Evolutionary conservation across 2,113 vertebrate species (phyloP).

Genomic region (Etia nguti): DNA sequence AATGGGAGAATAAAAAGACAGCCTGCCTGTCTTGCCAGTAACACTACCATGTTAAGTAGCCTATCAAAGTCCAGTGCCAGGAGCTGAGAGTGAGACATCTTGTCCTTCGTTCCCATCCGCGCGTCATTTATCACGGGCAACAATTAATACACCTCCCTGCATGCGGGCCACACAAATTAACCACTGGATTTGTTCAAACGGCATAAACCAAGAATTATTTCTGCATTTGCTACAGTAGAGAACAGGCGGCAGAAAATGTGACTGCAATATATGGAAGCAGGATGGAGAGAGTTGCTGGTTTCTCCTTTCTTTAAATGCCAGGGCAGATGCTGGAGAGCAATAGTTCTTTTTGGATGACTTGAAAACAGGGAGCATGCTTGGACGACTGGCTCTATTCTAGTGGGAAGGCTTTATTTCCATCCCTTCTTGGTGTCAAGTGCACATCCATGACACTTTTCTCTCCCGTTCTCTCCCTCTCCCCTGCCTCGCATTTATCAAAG

Average conservation of each 20-base stretch:
- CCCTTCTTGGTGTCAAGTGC: conserved; percentile 67
- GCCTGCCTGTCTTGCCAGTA: conserved; percentile 35
- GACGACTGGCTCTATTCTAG: conserved; percentile 53
- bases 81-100: conserved; percentile 40
- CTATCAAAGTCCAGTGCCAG: conserved; percentile 48
- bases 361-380: conserved; percentile 20
- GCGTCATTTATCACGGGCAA: conserved; percentile 42
- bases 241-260: not conserved
- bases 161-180: conserved; percentile 32
- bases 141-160: conserved; percentile 38
- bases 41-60: conserved; percentile 40
- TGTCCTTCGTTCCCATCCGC: conserved; percentile 14
- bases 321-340: conserved; percentile 30
- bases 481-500: conserved; percentile 92
- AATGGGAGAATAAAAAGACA: conserved; percentile 61
- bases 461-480: conserved; percentile 31
- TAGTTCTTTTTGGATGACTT: conserved; percentile 16
- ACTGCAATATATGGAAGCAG: not conserved
- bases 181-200: conserved; percentile 19
- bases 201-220: not conserved
- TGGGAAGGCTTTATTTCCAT: conserved; percentile 39
- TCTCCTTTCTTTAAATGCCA: conserved; percentile 49
- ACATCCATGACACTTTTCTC: conserved; percentile 68
- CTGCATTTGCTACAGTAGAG: not conserved
- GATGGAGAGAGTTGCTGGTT: not conserved